Evolutionary conservation across 1,140 invertebrate species (phyloP), one percentile per base, ranked within the genome.

Genomic region (Cydia pomonella): DNA sequence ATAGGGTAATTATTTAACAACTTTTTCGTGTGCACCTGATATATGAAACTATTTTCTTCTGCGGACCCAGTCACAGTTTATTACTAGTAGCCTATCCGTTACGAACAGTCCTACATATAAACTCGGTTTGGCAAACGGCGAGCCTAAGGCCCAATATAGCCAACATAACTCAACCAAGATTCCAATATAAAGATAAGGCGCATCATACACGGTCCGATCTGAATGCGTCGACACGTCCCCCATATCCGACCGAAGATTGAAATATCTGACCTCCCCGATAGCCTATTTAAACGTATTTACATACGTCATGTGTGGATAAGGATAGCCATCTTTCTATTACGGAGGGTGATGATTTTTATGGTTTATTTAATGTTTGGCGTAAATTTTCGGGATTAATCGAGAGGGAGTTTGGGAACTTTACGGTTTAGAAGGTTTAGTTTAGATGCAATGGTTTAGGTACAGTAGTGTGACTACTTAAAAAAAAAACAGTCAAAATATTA

Each of bases 221-320:
- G 73, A 84, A 89, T 87, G 86, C 87, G 84, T 84, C 85, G 82
- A 87, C 87, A 89, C 87, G 86, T 77, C 81, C 80, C 87, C 85
- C 85, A 89, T 89, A 89, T 89, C 86, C 87, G 87, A 83, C 77
- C 75, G 80, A 83, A 82, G 83, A 89, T 89, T 89, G 87, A 89
- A 89, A 89, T 89, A 89, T 89, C 86, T 89, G 85, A 84, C 85
- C 78, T 12, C 3, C 33, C 29, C n/a, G 64, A 69, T 69, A 69
- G 64, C 64, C 64, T 38, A 69, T 69, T 69, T 69, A 69, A 69
- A 33, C 64, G 27, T 69, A 69, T 69, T 69, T 69, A 69, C 64
- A 69, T 69, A 69, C 64, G 64, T 69, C 64, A 69, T 69, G 29
- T 66, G 63, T 2, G 64, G 63, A 29, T 69, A 33, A 69, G 29